Evolutionary conservation across 2,797 vertebrate species (phyloP).

Genomic region (Intellagama lesueurii): DNA sequence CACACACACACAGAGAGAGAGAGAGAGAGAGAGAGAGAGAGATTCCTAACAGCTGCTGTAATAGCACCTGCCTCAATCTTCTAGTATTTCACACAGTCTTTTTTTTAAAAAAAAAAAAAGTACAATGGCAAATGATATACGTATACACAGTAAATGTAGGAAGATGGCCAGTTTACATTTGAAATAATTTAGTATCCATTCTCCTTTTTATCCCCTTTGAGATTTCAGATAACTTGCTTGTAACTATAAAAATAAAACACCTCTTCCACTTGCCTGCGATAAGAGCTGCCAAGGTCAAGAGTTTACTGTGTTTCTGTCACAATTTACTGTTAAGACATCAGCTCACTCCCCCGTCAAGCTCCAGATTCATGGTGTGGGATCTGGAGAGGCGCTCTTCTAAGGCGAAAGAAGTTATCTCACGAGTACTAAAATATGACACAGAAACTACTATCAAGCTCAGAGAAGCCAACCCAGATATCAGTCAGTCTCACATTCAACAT

Average conservation of each 20-base stretch:
- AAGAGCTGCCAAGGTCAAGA: constrained; percentile 17
- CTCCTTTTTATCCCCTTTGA: constrained; percentile 5
- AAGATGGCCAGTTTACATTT: background rate
- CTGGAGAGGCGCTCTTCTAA: background rate
- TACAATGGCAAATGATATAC: background rate
- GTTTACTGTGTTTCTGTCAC: constrained; percentile 34
- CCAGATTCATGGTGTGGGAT: constrained; percentile 17
- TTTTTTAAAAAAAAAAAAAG: no score
- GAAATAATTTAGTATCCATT: constrained; percentile 20
- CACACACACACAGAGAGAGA: no score
- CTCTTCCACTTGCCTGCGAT: constrained; percentile 21
- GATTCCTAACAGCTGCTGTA: background rate
- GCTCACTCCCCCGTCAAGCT: background rate
- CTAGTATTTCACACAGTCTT: background rate
- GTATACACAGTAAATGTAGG: background rate
- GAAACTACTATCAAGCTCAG: constrained; percentile 20
- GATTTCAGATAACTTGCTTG: constrained; percentile 31
- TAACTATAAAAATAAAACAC: constrained; percentile 39
- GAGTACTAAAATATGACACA: constrained; percentile 18
- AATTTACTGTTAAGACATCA: constrained; percentile 30
- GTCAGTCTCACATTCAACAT: background rate
- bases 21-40: background rate
- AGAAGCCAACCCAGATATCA: background rate
- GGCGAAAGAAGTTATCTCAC: background rate
- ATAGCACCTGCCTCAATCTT: background rate